Base-by-base conservation (phyloP, 2,888 invertebrate genomes). In the Xanthia togata region DNA sequence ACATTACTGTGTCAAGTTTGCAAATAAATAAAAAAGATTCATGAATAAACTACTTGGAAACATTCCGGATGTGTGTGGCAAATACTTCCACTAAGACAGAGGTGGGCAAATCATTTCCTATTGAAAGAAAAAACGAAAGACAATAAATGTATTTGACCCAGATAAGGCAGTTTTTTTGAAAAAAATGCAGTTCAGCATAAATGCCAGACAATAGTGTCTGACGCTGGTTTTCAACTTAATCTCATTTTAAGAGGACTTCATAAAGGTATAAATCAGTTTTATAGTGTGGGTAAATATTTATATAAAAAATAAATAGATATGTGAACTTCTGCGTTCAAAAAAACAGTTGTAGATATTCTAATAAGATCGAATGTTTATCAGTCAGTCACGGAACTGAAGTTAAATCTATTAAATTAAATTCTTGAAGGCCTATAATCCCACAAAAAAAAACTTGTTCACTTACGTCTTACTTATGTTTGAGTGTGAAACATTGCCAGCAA, bases 11-110 rank as follows among this genome's bases (percentile, higher is more conserved):
- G 81, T 71, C 67, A 68, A 20, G 8, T 17, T 23, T 68, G 53
- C 41, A 65, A 71, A 82, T 85, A 44, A 38, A 68, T 68, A 31
- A 26, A 35, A 65, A 26, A 76, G n/a, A 59, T 75, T 62, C 59
- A 65, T 82, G 11, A 38, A 59, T 69, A 69, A 55, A 14, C 38
- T 57, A 31, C 20, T 65, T 68, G 4, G n/a, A 50, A 31, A 50
- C 47, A 67, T 83, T 69, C 41, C 62, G 44, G 59, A 82, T 50
- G 4, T 65, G 1, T 64, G 35, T 41, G 64, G 50, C 50, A 57
- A 82, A 75, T 81, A 17, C 26, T 47, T 47, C 17, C 14, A n/a
- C 31, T 31, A 1, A 38, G 35, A 20, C 14, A 11, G 31, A 47
- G n/a, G n/a, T 47, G 35, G 20, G 14, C 9, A 31, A 64, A 26